These are phyloP conservation scores for Netelia virgata DNA, from an alignment of 2,888 invertebrate species.

Conservation along the genomic window DNA sequence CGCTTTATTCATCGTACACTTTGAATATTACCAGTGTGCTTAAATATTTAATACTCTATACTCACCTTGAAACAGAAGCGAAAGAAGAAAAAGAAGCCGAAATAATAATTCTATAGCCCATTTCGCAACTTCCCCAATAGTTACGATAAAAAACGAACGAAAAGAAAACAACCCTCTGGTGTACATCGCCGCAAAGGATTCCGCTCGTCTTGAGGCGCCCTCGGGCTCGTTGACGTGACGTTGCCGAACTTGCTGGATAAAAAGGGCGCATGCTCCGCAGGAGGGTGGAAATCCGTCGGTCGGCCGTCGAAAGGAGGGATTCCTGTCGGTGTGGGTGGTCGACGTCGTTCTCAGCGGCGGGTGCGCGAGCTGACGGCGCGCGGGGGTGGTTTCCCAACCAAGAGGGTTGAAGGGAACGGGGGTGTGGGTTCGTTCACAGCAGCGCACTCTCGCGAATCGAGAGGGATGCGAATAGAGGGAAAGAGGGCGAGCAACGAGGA, in stretches of 20 bases:
- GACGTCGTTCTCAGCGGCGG: constrained; percentile 40
- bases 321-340: constrained; percentile 48
- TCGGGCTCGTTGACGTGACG: constrained; percentile 73
- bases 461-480: constrained; percentile 61
- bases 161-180: constrained; percentile 9
- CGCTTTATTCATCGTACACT: neutral
- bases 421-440: constrained; percentile 58
- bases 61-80: constrained; percentile 2
- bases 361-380: constrained; percentile 62
- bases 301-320: constrained; percentile 63
- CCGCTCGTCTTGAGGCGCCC: constrained; percentile 79
- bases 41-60: neutral
- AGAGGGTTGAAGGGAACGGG: constrained; percentile 58
- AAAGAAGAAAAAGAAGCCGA: constrained; percentile 4
- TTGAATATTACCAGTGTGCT: neutral
- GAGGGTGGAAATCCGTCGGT: constrained; percentile 50
- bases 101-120: constrained; percentile 42
- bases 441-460: constrained; percentile 58
- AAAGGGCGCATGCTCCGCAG: constrained; percentile 71
- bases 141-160: neutral
- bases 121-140: constrained; percentile 31
- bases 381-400: constrained; percentile 31
- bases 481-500: constrained; percentile 50
- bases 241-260: constrained; percentile 70
- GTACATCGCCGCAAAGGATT: neutral